Base-by-base conservation (phyloP, 2,888 invertebrate species). In the Acleris literana region DNA sequence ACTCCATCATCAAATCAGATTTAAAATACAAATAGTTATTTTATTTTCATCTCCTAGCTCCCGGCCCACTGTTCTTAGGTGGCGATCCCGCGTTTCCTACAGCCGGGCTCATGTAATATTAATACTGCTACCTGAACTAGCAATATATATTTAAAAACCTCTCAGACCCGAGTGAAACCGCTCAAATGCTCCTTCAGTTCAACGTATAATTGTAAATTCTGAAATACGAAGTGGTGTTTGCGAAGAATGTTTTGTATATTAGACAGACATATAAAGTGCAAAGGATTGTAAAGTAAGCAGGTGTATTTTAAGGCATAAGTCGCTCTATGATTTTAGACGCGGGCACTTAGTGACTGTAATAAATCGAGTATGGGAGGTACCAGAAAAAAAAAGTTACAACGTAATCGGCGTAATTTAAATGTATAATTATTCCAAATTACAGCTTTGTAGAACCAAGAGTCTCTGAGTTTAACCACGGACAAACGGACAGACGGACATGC, bases 131-230 rank as follows among this genome's bases (percentile, higher is more conserved):
- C 60, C 57, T 56, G 66, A 62, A 62, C 66, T 62, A 66, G 61
- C 66, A 66, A 66, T 66, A 66, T 66, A 66, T 66, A 66, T 66
- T 66, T 66, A 66, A 66, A 59, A 66, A 66, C 66, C 61, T 57
- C 66, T 62, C 62, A 51, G 61, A 57, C 20, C 17, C 58, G 66
- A 66, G 57, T 48, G 62, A 53, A 62, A 66, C 66, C 62, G 61
- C 66, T 66, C 61, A 57, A 66, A 57, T 66, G 66, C 61, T 62
- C 56, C 49, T 66, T 62, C 61, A 62, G 61, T 62, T 66, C 62
- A 57, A 57, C 52, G 25, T 57, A 61, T 57, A 57, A 61, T 61
- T 66, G 61, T 66, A 66, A 57, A 66, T 62, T 66, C 52, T 52
- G 25, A 39, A 57, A 65, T 55, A 61, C 60, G 20, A 56, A 49